Evolutionary conservation across 2,113 vertebrate species (phyloP).

Genomic region (Zosterops hypoxanthus): DNA sequence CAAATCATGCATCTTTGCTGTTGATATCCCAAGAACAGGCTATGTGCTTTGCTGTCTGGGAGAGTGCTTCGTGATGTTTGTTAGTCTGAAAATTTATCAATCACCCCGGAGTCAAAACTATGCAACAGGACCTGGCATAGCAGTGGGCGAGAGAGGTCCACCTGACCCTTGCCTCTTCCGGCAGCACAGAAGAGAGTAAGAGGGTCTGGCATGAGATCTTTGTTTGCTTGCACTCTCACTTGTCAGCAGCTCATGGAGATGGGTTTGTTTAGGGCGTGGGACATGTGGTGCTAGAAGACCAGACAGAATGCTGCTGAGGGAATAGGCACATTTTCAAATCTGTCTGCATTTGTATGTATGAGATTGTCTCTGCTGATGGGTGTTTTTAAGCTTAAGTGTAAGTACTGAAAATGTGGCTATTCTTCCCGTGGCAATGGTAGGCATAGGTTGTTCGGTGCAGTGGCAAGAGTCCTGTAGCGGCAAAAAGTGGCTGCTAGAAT

Average conservation of each 20-base stretch:
- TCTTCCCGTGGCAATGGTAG: not conserved
- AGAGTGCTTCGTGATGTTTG: not conserved
- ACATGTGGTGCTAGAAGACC: not conserved
- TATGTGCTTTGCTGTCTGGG: fast-evolving
- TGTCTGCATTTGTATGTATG: not conserved
- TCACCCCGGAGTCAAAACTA: not conserved
- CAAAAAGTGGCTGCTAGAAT: not conserved
- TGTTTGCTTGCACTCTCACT: not conserved
- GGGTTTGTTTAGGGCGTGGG: not conserved
- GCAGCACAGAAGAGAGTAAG: fast-evolving
- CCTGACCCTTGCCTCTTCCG: not conserved
- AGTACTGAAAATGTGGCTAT: not conserved
- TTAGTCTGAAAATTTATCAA: not conserved
- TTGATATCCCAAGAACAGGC: not conserved
- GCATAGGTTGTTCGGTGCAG: fast-evolving
- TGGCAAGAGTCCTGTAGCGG: not conserved
- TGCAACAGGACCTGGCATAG: not conserved
- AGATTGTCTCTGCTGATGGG: not conserved
- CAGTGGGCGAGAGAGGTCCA: not conserved
- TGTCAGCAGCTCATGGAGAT: not conserved
- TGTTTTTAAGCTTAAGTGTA: not conserved
- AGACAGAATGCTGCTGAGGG: not conserved
- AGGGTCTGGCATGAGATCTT: not conserved
- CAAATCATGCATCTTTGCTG: not conserved
- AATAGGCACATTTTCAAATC: not conserved